Conservation (phyloP, 2,113 vertebrate species). For the Megaceryle maxima region DNA sequence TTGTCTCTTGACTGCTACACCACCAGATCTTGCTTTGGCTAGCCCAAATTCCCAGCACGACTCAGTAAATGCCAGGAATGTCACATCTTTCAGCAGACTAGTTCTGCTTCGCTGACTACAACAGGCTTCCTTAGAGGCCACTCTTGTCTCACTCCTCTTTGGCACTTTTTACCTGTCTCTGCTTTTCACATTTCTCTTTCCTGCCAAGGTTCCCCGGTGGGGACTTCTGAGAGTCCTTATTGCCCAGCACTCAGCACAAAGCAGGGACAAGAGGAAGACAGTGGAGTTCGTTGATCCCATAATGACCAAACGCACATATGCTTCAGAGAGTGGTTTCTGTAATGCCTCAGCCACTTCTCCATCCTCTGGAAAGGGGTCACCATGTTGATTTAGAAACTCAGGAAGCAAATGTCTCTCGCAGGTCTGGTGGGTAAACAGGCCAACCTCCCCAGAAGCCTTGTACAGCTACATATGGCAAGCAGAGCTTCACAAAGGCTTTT, state of each 20-base stretch:
- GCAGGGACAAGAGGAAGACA: not conserved
- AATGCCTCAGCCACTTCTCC: not conserved
- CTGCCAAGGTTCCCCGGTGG: not conserved
- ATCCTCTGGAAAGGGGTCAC: not conserved
- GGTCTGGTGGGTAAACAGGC: not conserved
- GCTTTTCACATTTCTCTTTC: not conserved
- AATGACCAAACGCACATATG: not conserved
- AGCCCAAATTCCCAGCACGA: not conserved
- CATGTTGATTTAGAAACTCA: not conserved
- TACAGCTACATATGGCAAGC: constrained; percentile 50
- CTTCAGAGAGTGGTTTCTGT: not conserved
- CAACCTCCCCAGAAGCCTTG: not conserved
- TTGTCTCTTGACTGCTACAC: not conserved
- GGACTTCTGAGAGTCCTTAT: not conserved
- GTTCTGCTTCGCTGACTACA: not conserved
- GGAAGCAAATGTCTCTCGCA: not conserved
- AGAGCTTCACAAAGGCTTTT: constrained; percentile 55
- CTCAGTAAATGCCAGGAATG: not conserved
- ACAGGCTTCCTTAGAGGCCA: not conserved
- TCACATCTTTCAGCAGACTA: not conserved
- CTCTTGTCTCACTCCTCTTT: not conserved
- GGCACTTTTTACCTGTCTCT: not conserved
- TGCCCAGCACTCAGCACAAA: not conserved
- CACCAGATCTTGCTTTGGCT: not conserved
- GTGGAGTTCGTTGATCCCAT: not conserved